Base-by-base conservation (phyloP, 1,140 invertebrate species). In the Brachionus asplanchnoidis region DNA sequence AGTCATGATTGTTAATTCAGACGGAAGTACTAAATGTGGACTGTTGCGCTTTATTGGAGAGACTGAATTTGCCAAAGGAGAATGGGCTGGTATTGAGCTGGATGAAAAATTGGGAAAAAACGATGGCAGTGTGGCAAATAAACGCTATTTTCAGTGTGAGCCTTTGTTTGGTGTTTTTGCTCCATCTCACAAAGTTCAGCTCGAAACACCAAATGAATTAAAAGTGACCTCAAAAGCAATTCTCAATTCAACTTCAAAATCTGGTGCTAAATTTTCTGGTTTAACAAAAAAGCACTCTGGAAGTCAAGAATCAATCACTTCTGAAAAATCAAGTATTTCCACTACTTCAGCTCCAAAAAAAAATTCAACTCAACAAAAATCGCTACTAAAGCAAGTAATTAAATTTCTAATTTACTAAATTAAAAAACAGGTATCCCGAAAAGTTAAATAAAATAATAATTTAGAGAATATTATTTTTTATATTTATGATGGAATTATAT, bases 41-140 rank as follows among this genome's bases (percentile, higher is more conserved):
- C 92, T 93, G 36, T 90, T 98, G 20, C 92, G 93, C 84, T 98
- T 93, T 88, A 91, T 95, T 78, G 96, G 96, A 14, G 89, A 91
- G 23, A 95, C 95, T 50, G 94, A 96, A 85, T 98, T 98, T 90
- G 95, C 95, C 9, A 88, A 92, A 23, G 96, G 96, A 17, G 93
- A 95, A 86, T 98, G 96, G 96, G 96, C 94, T 85, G 97, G 97
- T 14, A 94, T 98, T 26, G 95, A 98, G 90, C 91, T 98, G 85
- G 95, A 97, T 88, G 95, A 97, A 85, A 93, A 95, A 11, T 90
- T 94, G 83, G 97, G 97, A 46, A 98, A 98, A 90, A 98, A 98
- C 91, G 96, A 98, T 90, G 96, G 97, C 65, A 94, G 94, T 56
- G 95, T 98, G 53, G 94, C 93, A 86, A 96, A 92, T 7, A 91